phyloP scores from a whole-genome alignment of 1,140 invertebrate genomes.

The Maconellicoccus hirsutus region DNA sequence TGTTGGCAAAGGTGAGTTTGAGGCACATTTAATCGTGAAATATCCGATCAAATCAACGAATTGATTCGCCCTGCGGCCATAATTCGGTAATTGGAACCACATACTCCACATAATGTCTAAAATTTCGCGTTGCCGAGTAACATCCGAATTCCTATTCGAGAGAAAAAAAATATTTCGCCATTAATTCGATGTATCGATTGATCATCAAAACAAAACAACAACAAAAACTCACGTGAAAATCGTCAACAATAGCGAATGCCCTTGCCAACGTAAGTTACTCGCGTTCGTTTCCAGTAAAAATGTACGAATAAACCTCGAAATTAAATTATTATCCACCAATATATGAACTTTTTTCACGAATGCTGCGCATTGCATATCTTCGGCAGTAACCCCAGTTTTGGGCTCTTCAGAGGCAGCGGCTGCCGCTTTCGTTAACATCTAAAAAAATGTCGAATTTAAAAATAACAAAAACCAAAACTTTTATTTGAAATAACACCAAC shows the following conservation, averaged over 20 bases:
- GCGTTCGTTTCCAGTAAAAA: slow-evolving; percentile 90
- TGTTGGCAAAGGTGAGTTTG: slow-evolving; percentile 31
- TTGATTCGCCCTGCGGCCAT: slow-evolving; percentile 86
- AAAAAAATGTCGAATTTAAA: neutral
- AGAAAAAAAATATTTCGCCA: no score
- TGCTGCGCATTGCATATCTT: slow-evolving; percentile 25
- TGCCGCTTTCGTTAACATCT: slow-evolving; percentile 13
- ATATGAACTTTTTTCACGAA: slow-evolving; percentile 32
- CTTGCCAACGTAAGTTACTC: slow-evolving; percentile 87
- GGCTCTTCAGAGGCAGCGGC: slow-evolving; percentile 23
- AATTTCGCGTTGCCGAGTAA: slow-evolving; percentile 61
- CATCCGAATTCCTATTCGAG: slow-evolving; percentile 51
- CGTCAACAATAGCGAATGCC: slow-evolving; percentile 74
- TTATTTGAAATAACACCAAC: neutral
- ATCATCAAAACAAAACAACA: slow-evolving; percentile 3
- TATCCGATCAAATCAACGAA: slow-evolving; percentile 93
- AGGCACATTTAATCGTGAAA: slow-evolving; percentile 61
- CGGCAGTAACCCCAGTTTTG: slow-evolving; percentile 17
- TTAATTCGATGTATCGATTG: neutral
- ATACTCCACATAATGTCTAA: slow-evolving; percentile 78
- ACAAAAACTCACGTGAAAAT: slow-evolving; percentile 57
- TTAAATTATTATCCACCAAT: slow-evolving; percentile 50
- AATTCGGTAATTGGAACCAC: slow-evolving; percentile 81
- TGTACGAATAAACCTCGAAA: slow-evolving; percentile 73
- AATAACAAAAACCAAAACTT: neutral